phyloP scores from a whole-genome alignment of 2,113 vertebrate genomes.

The Atlantisia rogersi region DNA sequence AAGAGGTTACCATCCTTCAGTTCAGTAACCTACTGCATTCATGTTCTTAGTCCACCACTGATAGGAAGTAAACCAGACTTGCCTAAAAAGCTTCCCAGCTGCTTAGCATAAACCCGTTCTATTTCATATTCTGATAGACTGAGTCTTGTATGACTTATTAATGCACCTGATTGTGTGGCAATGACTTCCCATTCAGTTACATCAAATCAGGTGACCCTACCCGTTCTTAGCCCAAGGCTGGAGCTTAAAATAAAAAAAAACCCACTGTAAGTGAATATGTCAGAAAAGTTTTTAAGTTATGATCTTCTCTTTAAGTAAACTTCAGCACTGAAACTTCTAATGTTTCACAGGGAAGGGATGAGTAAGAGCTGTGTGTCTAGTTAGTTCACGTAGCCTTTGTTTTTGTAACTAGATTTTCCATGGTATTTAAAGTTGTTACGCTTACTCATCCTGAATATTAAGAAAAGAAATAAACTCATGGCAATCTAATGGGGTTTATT shows the following conservation, averaged over 20 bases:
- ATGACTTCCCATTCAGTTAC: neutral
- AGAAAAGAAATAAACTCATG: neutral
- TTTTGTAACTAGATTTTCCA: conserved; percentile 12
- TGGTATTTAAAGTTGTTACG: neutral
- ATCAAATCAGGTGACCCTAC: neutral
- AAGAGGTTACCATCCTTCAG: neutral
- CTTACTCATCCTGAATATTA: conserved; percentile 24
- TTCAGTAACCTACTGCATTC: neutral
- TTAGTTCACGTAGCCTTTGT: neutral
- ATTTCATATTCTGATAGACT: neutral
- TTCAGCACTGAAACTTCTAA: neutral
- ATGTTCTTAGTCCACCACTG: neutral
- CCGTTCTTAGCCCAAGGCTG: neutral
- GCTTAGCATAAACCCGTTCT: neutral
- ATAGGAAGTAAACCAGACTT: neutral
- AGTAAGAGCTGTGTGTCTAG: neutral
- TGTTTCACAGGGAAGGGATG: neutral
- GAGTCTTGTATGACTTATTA: neutral
- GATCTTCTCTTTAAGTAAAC: neutral
- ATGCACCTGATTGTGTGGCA: neutral
- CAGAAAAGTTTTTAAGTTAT: neutral
- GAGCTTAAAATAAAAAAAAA: neutral
- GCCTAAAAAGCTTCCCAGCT: neutral
- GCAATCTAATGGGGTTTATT: neutral
- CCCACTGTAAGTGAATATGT: neutral